Evolutionary conservation across 1,140 invertebrate species (phyloP).

Genomic region (Andrena cerasifolii): DNA sequence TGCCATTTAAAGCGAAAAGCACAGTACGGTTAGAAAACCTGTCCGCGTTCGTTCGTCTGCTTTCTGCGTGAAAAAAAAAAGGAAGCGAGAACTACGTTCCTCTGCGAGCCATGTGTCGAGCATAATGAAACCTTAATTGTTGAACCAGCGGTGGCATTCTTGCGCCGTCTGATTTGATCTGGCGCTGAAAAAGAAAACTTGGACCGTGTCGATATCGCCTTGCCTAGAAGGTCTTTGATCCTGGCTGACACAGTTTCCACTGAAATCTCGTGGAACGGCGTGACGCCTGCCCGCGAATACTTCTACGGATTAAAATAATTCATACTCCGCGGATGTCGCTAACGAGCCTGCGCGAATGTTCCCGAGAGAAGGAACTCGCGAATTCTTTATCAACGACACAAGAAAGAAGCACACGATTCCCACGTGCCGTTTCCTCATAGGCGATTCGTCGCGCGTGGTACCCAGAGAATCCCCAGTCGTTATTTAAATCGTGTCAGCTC

Average conservation of each 20-base stretch:
- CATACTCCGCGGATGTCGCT: background rate
- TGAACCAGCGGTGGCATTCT: background rate
- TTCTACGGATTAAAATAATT: conserved; percentile 21
- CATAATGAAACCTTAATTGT: conserved; percentile 44
- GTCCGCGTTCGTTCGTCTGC: background rate
- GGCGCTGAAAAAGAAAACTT: conserved; percentile 5
- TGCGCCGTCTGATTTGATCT: conserved; percentile 20
- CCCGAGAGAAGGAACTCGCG: background rate
- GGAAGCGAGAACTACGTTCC: conserved; percentile 20
- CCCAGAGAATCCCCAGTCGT: background rate
- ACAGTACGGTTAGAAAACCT: background rate
- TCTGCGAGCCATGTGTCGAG: conserved; percentile 26
- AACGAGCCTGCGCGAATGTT: background rate
- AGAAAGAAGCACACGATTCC: background rate
- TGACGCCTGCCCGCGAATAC: background rate
- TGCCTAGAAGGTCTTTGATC: conserved; percentile 38
- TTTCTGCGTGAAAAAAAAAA: background rate
- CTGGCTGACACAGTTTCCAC: conserved; percentile 44
- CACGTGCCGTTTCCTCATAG: background rate
- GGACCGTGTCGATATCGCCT: conserved; percentile 4
- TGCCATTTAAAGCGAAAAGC: too few relatives aligned
- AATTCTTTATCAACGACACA: background rate
- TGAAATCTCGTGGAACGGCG: conserved; percentile 38
- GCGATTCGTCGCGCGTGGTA: background rate
- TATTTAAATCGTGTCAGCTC: background rate